phyloP scores from a whole-genome alignment of 2,888 invertebrate genomes.

The Dugesia japonica region DNA sequence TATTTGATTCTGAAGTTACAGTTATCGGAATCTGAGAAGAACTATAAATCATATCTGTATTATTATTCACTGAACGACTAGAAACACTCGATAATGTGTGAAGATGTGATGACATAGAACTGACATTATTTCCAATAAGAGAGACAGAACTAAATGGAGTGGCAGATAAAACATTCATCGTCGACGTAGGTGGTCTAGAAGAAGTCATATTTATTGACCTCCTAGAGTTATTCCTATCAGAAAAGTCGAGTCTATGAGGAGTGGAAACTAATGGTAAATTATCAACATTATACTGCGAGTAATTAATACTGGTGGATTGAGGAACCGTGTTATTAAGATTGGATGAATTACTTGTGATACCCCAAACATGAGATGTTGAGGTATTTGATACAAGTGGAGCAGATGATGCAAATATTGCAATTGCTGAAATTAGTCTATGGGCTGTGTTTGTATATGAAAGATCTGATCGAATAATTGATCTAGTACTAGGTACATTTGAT shows the following conservation, averaged over 20 bases:
- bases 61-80: neutral
- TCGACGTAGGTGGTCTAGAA: neutral
- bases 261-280: neutral
- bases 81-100: neutral
- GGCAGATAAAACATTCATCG: neutral
- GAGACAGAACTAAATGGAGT: neutral
- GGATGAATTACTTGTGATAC: neutral
- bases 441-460: neutral
- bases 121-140: neutral
- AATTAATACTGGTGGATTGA: neutral
- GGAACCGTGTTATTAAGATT: neutral
- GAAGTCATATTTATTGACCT: neutral
- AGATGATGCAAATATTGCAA: neutral
- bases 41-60: constrained; percentile 10
- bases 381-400: neutral
- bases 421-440: neutral
- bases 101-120: neutral
- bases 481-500: neutral
- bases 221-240: neutral
- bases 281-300: neutral
- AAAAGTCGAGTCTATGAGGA: constrained; percentile 9
- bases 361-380: neutral
- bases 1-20: neutral
- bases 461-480: constrained; percentile 9
- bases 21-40: neutral